A percentile compares a stretch with the other conserved stretches of the same genome.
phyloP scores from a whole-genome alignment of 2,797 vertebrate species.

The Philypnodon macrostomus region DNA sequence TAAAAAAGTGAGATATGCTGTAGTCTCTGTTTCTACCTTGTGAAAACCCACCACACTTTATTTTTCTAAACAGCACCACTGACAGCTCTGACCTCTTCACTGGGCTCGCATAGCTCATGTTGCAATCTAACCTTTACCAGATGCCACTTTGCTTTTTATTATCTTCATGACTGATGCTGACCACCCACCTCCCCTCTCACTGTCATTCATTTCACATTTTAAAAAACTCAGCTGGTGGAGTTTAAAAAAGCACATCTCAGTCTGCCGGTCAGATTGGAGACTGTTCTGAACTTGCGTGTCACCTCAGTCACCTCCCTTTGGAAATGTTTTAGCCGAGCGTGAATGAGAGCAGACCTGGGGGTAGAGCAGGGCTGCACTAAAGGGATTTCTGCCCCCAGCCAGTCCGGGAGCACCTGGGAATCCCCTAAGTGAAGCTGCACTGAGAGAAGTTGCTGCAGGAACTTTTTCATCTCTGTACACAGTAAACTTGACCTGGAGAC shows the following conservation, averaged over 20 bases:
- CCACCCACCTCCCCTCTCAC: slow-evolving; percentile 7
- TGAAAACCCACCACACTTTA: slow-evolving; percentile 29
- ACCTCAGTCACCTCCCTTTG: slow-evolving; percentile 21
- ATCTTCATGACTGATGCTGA: slow-evolving; percentile 52
- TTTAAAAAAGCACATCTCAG: slow-evolving; percentile 3
- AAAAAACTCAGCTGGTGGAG: slow-evolving; percentile 24
- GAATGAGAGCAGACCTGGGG: slow-evolving; percentile 26
- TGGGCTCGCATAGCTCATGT: slow-evolving; percentile 38
- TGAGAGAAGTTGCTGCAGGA: slow-evolving; percentile 15
- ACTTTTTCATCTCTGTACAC: slow-evolving; percentile 12
- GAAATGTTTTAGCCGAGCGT: slow-evolving; percentile 13
- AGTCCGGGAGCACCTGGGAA: slow-evolving; percentile 20
- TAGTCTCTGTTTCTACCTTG: background rate
- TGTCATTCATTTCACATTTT: slow-evolving; percentile 40
- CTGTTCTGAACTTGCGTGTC: slow-evolving; percentile 15
- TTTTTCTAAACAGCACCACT: slow-evolving; percentile 33
- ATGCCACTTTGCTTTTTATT: slow-evolving; percentile 50
- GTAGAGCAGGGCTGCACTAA: slow-evolving; percentile 29
- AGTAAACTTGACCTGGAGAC: slow-evolving; percentile 9
- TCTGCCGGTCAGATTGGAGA: slow-evolving; percentile 10
- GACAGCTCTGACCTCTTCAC: slow-evolving; percentile 61
- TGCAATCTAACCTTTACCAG: slow-evolving; percentile 60
- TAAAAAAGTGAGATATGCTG: background rate
- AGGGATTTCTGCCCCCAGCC: slow-evolving; percentile 30
- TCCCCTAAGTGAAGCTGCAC: slow-evolving; percentile 20